Percentiles rank a stretch among this genome's conserved stretches.
phyloP scores from a whole-genome alignment of 2,113 vertebrate species.

The Hoplias malabaricus region DNA sequence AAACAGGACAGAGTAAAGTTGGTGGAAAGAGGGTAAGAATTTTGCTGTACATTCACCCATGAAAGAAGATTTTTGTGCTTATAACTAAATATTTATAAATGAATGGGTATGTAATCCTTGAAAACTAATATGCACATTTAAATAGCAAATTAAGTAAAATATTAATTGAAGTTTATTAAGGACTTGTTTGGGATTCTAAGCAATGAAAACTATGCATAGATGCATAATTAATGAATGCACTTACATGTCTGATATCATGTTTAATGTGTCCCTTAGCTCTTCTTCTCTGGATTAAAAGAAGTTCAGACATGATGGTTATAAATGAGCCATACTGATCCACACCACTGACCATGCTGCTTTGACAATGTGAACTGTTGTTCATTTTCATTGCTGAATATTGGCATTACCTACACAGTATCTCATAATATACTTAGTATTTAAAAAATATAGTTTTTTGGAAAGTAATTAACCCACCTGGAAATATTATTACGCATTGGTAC shows the following conservation, averaged over 20 bases:
- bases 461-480: not conserved
- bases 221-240: slow-evolving; percentile 12
- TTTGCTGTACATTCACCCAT: too few relatives aligned
- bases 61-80: too few relatives aligned
- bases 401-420: not conserved
- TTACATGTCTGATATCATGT: slow-evolving; percentile 69
- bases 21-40: too few relatives aligned
- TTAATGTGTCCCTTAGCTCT: slow-evolving; percentile 64
- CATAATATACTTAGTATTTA: not conserved
- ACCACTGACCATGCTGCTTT: not conserved
- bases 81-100: too few relatives aligned
- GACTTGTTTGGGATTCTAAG: not conserved
- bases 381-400: not conserved
- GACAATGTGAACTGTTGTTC: not conserved
- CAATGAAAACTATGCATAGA: not conserved
- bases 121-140: too few relatives aligned
- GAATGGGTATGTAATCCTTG: too few relatives aligned
- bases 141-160: not conserved
- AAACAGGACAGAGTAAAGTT: too few relatives aligned
- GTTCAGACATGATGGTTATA: not conserved
- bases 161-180: not conserved
- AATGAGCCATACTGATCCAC: not conserved
- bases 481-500: slow-evolving; percentile 53
- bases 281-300: slow-evolving; percentile 65
- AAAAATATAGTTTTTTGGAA: not conserved